Base-by-base conservation (phyloP, 92 coral and sea anemone genomes). In the Zoanthus solanderi region DNA sequence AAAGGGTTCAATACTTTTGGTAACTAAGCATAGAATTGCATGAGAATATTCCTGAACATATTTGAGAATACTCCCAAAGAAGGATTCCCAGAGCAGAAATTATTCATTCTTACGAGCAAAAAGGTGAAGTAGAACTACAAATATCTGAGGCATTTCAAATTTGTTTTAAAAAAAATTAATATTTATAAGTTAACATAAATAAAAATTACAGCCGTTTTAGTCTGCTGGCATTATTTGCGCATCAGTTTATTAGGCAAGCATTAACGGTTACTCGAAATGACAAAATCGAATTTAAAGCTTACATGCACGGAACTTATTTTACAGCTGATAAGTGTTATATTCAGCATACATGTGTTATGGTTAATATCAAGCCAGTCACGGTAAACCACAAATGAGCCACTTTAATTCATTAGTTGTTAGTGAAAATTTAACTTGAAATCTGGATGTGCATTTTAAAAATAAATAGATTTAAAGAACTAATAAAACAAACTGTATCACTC, bases 401-500 rank as follows among this genome's bases (percentile, higher is more conserved):
- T 17, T 7, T 63, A 0, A 5, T 17, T 17, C 17, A n/a, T n/a
- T 37, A 42, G 37, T 61, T 79, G 83, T 78, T 54, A 78, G 48
- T 57, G 31, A 57, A 78, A 60, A 58, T 5, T 30, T 32, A 79
- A 17, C 29, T 14, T 18, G 16, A 60, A 57, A 32, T 9, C 48
- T 0, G 30, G 46, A 47, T 44, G 47, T 37, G 34, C 3, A 37
- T 37, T 37, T 37, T 37, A 37, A 37, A 37, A 37, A 2, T 37
- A 37, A 37, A 2, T 37, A 37, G 60, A 23, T 54, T 58, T 10
- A 54, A 31, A n/a, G 42, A 37, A 5, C 61, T 16, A 66, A 65
- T 9, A 66, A 45, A 81, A 81, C 75, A 66, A 81, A 67, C 61
- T 66, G 74, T 18, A 42, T 30, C 28, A 81, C 85, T 81, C 30